These are phyloP conservation scores for Calycopis cecrops DNA, from an alignment of 1,140 invertebrate genomes.

Conservation along the genomic window DNA sequence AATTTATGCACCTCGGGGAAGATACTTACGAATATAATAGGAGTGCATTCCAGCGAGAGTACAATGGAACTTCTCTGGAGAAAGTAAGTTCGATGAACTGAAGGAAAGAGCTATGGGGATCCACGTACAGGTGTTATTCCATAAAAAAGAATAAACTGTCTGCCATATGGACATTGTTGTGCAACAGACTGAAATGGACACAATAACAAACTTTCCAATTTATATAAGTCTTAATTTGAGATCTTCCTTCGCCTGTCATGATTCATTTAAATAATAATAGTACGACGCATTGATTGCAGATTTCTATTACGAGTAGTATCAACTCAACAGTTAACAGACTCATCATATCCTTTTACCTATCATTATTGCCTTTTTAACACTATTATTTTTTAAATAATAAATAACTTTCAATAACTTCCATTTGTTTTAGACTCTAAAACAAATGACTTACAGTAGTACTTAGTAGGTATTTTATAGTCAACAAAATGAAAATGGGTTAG, in stretches of 20 bases:
- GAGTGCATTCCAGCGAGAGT: slow-evolving; percentile 62
- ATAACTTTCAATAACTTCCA: too few species aligned
- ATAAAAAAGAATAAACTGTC: slow-evolving; percentile 12
- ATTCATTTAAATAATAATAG: too few species aligned
- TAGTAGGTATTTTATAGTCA: too few species aligned
- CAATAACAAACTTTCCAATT: slow-evolving; percentile 5
- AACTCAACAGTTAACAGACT: too few species aligned
- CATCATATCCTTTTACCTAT: too few species aligned
- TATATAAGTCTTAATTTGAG: not conserved
- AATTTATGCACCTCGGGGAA: slow-evolving; percentile 37
- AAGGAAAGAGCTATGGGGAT: slow-evolving; percentile 41
- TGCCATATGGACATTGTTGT: not conserved
- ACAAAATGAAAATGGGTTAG: too few species aligned
- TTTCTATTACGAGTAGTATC: too few species aligned
- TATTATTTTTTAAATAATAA: too few species aligned
- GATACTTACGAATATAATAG: slow-evolving; percentile 60
- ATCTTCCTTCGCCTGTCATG: not conserved
- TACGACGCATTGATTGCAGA: too few species aligned
- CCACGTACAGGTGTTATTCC: slow-evolving; percentile 10
- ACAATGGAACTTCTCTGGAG: slow-evolving; percentile 58
- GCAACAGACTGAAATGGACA: not conserved
- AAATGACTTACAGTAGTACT: too few species aligned
- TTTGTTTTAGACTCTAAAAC: too few species aligned
- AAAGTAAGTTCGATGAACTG: slow-evolving; percentile 73
- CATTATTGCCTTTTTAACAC: too few species aligned